These are phyloP conservation scores for Agrochola lychnidis DNA, from an alignment of 2,888 invertebrate species.

Conservation along the genomic window DNA sequence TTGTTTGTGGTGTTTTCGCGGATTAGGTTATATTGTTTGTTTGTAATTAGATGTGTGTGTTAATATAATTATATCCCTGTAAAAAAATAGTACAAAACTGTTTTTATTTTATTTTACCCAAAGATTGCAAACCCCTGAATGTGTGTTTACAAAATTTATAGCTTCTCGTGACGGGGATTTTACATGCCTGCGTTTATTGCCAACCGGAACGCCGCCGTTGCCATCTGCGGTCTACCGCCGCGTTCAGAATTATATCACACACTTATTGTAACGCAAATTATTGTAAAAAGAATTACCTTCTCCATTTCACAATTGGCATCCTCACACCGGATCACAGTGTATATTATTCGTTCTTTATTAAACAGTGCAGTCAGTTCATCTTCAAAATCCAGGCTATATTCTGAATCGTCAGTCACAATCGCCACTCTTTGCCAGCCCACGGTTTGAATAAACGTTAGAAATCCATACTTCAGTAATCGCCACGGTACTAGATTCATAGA, in stretches of 20 bases:
- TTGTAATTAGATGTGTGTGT: too few species aligned
- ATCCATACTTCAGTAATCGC: constrained; percentile 48
- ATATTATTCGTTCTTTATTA: constrained; percentile 47
- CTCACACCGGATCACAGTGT: constrained; percentile 58
- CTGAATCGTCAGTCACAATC: constrained; percentile 71
- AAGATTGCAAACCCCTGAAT: too few species aligned
- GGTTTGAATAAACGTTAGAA: constrained; percentile 59
- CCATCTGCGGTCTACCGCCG: too few species aligned
- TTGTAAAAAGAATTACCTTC: constrained; percentile 41
- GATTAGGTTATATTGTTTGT: too few species aligned
- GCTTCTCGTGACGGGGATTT: too few species aligned
- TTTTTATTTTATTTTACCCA: too few species aligned
- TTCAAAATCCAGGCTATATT: constrained; percentile 68
- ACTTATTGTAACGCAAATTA: background rate
- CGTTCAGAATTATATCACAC: background rate
- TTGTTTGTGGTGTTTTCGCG: too few species aligned
- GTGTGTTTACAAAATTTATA: too few species aligned
- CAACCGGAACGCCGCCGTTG: background rate
- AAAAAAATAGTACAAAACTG: too few species aligned
- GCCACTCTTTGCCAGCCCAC: constrained; percentile 70
- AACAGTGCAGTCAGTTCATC: constrained; percentile 62
- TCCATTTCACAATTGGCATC: constrained; percentile 52
- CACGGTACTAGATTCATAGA: constrained; percentile 37
- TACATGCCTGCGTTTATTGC: background rate
- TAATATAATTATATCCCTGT: too few species aligned